Percentiles rank a stretch among this genome's conserved stretches.
phyloP scores from a whole-genome alignment of 2,797 vertebrate species.

The Loris lydekkerianus region DNA sequence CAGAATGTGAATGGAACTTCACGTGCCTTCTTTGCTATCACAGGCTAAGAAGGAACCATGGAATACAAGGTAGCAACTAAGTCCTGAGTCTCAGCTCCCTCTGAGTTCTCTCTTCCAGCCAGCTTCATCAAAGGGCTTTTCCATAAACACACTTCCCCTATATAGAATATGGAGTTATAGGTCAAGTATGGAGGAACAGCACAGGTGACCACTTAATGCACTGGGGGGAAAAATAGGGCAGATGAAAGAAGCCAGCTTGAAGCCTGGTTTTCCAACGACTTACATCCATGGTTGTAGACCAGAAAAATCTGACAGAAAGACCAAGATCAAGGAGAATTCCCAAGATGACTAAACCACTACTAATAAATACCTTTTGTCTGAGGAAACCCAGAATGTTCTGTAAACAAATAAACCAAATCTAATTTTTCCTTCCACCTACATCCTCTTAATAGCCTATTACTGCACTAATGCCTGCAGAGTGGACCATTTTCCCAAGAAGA shows the following conservation, averaged over 20 bases:
- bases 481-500: conserved; percentile 34
- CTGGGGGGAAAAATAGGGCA: not conserved
- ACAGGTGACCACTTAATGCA: not conserved
- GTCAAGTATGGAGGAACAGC: not conserved
- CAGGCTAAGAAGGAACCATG: not conserved
- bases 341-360: not conserved
- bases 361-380: conserved; percentile 51
- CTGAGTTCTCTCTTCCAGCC: conserved; percentile 4
- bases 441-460: conserved; percentile 11
- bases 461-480: not conserved
- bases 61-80: not conserved
- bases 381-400: conserved; percentile 32
- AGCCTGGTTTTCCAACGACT: not conserved
- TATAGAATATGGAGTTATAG: not conserved
- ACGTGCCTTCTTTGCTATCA: not conserved
- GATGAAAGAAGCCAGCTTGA: not conserved
- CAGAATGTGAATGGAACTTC: not conserved
- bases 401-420: conserved; percentile 53
- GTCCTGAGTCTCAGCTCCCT: not conserved
- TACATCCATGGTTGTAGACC: not conserved
- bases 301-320: not conserved
- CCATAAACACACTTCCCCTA: conserved; percentile 45
- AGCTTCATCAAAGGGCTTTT: conserved; percentile 3
- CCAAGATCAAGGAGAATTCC: conserved; percentile 3
- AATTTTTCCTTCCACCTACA: not conserved